Evolutionary conservation across 2,888 invertebrate genomes (phyloP), one percentile per base, ranked within the genome.

Genomic region (Acleris literana): DNA sequence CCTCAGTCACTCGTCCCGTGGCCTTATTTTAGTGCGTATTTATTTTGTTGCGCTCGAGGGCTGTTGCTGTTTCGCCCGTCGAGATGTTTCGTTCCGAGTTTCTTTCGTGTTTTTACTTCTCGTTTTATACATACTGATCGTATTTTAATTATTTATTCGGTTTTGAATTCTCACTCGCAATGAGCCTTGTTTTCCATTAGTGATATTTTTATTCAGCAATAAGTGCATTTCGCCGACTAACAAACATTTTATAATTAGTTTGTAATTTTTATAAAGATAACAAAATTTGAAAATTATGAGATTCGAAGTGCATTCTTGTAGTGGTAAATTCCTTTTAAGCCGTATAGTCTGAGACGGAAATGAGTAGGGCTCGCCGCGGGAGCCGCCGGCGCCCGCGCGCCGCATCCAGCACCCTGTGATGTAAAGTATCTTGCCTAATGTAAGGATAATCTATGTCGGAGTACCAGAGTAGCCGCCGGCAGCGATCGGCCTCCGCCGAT

Each of bases 191-290:
- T 90, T 91, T 91, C 89, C 90, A 90, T 83, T 90, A 91, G 93
- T 93, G 93, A 93, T 93, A 93, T 93, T 92, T 85, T 88, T 86
- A 89, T 87, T 85, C 87, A 92, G 92, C 92, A 92, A 93, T 93
- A 92, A 88, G 88, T 90, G 92, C 92, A 92, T 92, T 92, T 92
- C 87, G 86, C 84, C 78, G 77, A 80, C 78, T 83, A 82, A 82
- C 82, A 79, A 77, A 81, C 82, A 79, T 83, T 86, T 85, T 87
- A 87, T 87, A 82, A 85, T 89, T 88, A 92, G 90, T 91, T 84
- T 83, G 85, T 92, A 90, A 88, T 86, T 84, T 86, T 88, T 84
- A 85, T 85, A 85, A 86, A 78, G 77, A 75, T 84, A 87, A 89
- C 85, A 89, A 90, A 88, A 87, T 83, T 87, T 83, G 79, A 81